Evolutionary conservation across 2,888 invertebrate species (phyloP), one percentile per base, ranked within the genome.

Genomic region (Ormyrus rosae): DNA sequence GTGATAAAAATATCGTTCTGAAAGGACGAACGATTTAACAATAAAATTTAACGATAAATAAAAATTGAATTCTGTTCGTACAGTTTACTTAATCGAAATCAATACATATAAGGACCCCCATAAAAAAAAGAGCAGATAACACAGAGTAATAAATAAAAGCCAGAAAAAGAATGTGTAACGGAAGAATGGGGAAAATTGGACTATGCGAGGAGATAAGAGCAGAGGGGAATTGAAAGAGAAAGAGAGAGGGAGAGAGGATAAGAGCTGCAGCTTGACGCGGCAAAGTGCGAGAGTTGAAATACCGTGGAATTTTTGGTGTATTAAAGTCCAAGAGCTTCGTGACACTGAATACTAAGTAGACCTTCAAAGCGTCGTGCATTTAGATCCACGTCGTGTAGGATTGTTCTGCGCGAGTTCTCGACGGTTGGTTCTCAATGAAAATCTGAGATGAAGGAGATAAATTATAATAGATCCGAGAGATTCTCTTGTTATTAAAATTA

Each of bases 261-360:
- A 81, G 74, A 78, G 77, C 60, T 10, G 74, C 48, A 65, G 65
- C 80, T 55, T 65, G 71, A 76, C 61, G 61, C 34, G 48, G 19
- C 34, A 48, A 69, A 53, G 34, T 60, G 19, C 50, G n/a, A 81
- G 84, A 77, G 77, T 78, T 84, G 84, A 75, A 83, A 79, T 78
- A 85, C 82, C 84, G 83, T 83, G 74, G 87, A 88, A 86, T 89
- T 90, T 90, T 90, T 90, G 90, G 90, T 89, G 88, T 89, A 90
- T 90, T 90, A 90, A 90, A 90, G 87, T 88, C 85, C 86, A 86
- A 86, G 85, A 85, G 85, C 89, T 90, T 89, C 90, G 90, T 90
- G 90, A 90, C 90, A 90, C 89, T 86, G 90, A 90, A 90, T 90
- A 88, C 88, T 89, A 89, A 90, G 89, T 87, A 89, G 89, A 88